phyloP scores from a whole-genome alignment of 1,140 invertebrate genomes.

The Ceratosolen fusciceps region DNA sequence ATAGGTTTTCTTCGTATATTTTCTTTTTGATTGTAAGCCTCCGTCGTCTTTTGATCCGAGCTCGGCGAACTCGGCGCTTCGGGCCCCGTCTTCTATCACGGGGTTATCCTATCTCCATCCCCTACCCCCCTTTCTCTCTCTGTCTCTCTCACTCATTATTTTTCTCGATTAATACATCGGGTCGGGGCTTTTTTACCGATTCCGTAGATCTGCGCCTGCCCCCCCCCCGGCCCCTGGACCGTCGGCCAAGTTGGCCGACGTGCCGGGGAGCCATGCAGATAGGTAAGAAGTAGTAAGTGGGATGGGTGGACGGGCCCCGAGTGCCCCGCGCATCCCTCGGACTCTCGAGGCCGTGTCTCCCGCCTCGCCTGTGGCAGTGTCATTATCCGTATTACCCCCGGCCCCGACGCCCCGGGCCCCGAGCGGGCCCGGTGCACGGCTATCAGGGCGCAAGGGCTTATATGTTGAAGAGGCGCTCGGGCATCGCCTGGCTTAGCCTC shows the following conservation, averaged over 20 bases:
- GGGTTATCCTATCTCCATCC: constrained; percentile 7
- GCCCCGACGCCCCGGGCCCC: background rate
- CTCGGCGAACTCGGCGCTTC: background rate
- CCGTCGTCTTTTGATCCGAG: constrained; percentile 36
- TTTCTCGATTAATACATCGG: too few relatives aligned
- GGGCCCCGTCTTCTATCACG: too few relatives aligned
- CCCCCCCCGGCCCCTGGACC: too few relatives aligned
- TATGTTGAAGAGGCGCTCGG: constrained; percentile 47
- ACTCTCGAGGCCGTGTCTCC: too few relatives aligned
- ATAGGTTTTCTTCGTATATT: constrained; percentile 12
- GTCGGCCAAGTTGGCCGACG: too few relatives aligned
- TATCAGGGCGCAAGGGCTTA: background rate
- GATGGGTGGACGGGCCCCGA: too few relatives aligned
- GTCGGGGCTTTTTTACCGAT: too few relatives aligned
- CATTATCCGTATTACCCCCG: constrained; percentile 10
- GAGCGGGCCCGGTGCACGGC: too few relatives aligned
- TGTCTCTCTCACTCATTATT: too few relatives aligned
- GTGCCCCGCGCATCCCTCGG: too few relatives aligned
- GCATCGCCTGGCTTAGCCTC: constrained; percentile 40
- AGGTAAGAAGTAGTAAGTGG: too few relatives aligned
- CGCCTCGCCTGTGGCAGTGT: constrained; percentile 10
- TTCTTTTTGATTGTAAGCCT: constrained; percentile 59
- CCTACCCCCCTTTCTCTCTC: background rate
- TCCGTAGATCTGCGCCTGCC: background rate
- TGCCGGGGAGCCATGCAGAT: too few relatives aligned